Percentiles rank a stretch among this genome's conserved stretches.
Conservation (phyloP, 64 coral and sea anemone species). For the Montipora efflorescens region DNA sequence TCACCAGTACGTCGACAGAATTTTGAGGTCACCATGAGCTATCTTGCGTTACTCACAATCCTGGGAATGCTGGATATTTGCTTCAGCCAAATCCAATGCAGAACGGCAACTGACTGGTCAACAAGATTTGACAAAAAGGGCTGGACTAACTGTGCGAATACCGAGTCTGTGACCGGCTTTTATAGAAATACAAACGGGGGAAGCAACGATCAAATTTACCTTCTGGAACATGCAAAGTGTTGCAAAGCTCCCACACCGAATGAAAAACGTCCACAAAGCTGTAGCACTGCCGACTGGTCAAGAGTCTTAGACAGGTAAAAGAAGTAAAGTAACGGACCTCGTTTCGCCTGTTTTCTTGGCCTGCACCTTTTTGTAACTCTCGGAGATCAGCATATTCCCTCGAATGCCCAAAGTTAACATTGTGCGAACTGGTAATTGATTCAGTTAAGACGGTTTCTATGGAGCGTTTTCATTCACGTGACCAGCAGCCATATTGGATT, state of each 20-base stretch:
- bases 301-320: neutral
- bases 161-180: slow-evolving; percentile 31
- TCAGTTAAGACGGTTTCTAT: too few relatives aligned
- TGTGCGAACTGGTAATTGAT: too few relatives aligned
- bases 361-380: neutral
- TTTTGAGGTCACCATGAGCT: neutral
- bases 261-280: neutral
- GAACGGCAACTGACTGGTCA: slow-evolving; percentile 23
- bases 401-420: too few relatives aligned
- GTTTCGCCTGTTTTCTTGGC: too few relatives aligned
- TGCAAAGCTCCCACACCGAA: slow-evolving; percentile 19
- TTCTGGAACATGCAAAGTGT: slow-evolving; percentile 25
- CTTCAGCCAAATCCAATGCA: neutral
- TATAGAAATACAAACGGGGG: slow-evolving; percentile 7
- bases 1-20: neutral
- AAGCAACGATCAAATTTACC: neutral
- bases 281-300: slow-evolving; percentile 18
- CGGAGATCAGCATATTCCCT: too few relatives aligned
- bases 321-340: neutral
- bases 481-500: too few relatives aligned
- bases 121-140: slow-evolving; percentile 17
- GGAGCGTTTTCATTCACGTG: too few relatives aligned
- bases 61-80: neutral
- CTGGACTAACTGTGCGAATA: slow-evolving; percentile 17
- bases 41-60: neutral